These are phyloP conservation scores for Magallana gigas DNA, from an alignment of 1,140 invertebrate species.

Conservation along the genomic window DNA sequence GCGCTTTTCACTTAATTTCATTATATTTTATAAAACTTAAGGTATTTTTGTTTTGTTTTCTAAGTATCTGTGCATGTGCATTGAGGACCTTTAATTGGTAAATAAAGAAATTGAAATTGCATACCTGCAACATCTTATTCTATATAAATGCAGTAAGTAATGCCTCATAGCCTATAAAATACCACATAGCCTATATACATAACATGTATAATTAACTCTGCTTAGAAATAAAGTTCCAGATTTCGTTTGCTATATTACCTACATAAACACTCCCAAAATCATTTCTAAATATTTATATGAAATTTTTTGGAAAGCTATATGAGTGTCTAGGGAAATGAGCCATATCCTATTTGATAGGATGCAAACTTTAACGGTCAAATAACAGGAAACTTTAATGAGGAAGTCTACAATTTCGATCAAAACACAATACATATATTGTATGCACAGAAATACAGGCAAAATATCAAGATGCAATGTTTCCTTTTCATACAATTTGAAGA, in stretches of 20 bases:
- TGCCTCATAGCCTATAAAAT: too few species aligned
- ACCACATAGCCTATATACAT: too few species aligned
- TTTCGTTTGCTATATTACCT: background rate
- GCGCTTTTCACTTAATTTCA: too few species aligned
- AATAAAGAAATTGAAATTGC: too few species aligned
- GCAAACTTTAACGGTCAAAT: background rate
- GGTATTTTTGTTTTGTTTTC: too few species aligned
- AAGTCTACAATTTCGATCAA: background rate
- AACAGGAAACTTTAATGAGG: slow-evolving; percentile 4
- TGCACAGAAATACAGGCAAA: background rate
- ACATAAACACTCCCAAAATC: background rate
- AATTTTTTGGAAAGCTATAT: slow-evolving; percentile 9
- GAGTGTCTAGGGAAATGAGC: background rate
- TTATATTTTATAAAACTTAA: too few species aligned
- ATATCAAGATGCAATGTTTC: background rate
- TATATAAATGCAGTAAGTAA: too few species aligned
- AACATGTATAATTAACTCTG: too few species aligned
- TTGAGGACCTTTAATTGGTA: too few species aligned
- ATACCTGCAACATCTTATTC: too few species aligned
- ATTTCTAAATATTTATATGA: slow-evolving; percentile 25
- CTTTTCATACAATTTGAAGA: too few species aligned
- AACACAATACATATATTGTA: background rate
- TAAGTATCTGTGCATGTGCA: too few species aligned
- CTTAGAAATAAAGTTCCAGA: background rate
- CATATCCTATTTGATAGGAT: background rate